Base-by-base conservation (phyloP, 1,140 invertebrate genomes). In the Mylabris phalerata region DNA sequence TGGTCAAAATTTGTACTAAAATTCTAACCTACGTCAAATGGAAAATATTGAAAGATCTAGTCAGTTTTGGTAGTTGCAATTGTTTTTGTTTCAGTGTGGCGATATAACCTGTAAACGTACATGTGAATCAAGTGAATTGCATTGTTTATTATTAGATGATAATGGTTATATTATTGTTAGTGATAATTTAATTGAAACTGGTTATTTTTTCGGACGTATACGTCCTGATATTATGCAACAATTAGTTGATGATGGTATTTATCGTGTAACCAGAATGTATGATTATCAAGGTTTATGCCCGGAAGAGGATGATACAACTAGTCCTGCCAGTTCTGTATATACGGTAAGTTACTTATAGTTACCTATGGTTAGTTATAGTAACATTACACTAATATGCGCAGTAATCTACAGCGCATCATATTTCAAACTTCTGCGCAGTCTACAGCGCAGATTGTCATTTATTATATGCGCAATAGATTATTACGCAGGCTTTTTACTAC, bases 281-380 rank as follows among this genome's bases (percentile, higher is more conserved):
- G 93, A 96, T 74, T 95, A 95, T 74, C 93, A 95, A 76, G 92
- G 88, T 0, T 86, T 94, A 1, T 95, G 92, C 71, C 89, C 89
- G 63, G 78, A 82, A 55, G 79, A 77, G 45, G 83, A 80, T 27
- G 78, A 77, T 50, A 80, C 79, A 7, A 77, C 75, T 1, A 89
- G 83, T 71, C 77, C 80, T 7, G 86, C 80, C 1, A 77, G 72
- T 47, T 79, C 76, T 41, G 64, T 89, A 11, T 64, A 81, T 7
- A 84, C 84, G 66, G 88, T 89, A 77, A 75, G 75, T 71, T 19
- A 44, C 48, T 5, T 39, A 3, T 10, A 43, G 7, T 54, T 40
- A 19, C 19, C 19, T 19, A 19, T 19, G 19, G 19, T 19, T 19
- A 19, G 19, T 19, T 2, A 19, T 19, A 19, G 1, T 19, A 19